phyloP scores from a whole-genome alignment of 92 coral and sea anemone genomes.

The Scolanthus callimorphus region DNA sequence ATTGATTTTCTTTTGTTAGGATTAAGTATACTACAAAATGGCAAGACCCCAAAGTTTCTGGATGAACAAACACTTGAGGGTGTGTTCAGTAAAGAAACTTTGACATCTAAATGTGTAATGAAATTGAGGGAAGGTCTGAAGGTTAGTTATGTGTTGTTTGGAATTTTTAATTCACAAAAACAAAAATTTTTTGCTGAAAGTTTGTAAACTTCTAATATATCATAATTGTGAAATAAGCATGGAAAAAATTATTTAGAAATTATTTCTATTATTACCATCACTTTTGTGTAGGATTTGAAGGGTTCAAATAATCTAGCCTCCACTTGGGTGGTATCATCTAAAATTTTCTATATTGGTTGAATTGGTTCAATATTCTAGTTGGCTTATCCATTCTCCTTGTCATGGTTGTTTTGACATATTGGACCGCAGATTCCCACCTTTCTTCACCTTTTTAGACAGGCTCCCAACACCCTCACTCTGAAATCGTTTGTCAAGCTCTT shows the following conservation, averaged over 20 bases:
- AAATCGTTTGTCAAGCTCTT: conserved; percentile 33
- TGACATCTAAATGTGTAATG: conserved; percentile 4
- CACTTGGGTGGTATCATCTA: neutral
- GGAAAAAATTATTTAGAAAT: too few relatives aligned
- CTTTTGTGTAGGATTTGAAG: too few relatives aligned
- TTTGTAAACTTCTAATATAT: too few relatives aligned
- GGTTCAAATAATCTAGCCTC: too few relatives aligned
- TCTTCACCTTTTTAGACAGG: conserved; percentile 52
- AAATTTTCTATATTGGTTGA: too few relatives aligned
- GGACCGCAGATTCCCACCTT: conserved; percentile 27
- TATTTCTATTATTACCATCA: too few relatives aligned
- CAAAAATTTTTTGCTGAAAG: too few relatives aligned
- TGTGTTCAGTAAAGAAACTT: neutral
- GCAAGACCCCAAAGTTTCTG: conserved; percentile 12
- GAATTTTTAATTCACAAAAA: too few relatives aligned
- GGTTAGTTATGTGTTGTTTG: neutral
- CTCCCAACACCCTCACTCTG: conserved; percentile 20
- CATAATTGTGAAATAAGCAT: neutral
- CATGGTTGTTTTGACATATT: conserved; percentile 2
- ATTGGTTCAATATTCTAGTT: too few relatives aligned
- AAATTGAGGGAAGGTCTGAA: conserved; percentile 16
- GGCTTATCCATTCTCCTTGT: neutral
- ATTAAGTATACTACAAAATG: conserved; percentile 18
- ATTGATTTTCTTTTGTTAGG: conserved; percentile 11
- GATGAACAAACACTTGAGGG: conserved; percentile 17